A percentile compares a stretch with the other conserved stretches of the same genome.
Evolutionary conservation across 2,797 vertebrate genomes (phyloP).

Genomic region (Limnodromus scolopaceus): DNA sequence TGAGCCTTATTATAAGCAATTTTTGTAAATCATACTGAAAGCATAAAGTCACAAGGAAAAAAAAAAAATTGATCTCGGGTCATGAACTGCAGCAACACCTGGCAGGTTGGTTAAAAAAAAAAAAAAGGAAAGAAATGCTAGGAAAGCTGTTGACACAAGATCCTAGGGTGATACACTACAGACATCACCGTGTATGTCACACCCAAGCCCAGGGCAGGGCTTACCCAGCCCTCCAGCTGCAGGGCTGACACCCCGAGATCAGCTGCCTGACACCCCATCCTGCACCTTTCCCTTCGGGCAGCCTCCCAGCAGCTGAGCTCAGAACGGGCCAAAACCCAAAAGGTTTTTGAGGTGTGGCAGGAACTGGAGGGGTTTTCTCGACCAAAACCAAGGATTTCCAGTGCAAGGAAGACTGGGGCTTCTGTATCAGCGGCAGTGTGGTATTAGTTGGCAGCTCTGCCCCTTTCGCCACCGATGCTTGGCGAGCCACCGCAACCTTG

Average conservation of each 20-base stretch:
- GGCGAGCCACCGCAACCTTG: fast-evolving
- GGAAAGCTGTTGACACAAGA: constrained; percentile 63
- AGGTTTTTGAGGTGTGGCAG: neutral
- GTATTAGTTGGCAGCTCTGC: neutral
- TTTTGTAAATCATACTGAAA: constrained; percentile 71
- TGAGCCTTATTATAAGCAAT: constrained; percentile 70
- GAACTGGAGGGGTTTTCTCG: neutral
- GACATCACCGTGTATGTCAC: neutral
- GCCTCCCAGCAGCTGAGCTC: neutral
- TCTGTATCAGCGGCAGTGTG: neutral
- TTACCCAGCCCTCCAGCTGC: constrained; percentile 64
- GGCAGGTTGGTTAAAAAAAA: constrained; percentile 7
- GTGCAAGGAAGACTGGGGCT: neutral
- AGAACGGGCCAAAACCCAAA: neutral
- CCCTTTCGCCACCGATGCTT: neutral
- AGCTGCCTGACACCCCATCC: constrained; percentile 29
- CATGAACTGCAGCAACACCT: constrained; percentile 61
- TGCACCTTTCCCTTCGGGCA: neutral
- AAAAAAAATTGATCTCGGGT: constrained; percentile 27
- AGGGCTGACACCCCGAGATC: constrained; percentile 7
- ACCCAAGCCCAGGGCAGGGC: constrained; percentile 49
- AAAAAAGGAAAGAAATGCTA: neutral
- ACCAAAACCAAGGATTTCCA: neutral
- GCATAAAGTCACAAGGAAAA: constrained; percentile 46
- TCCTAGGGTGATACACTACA: constrained; percentile 35